Evolutionary conservation across 2,888 invertebrate genomes (phyloP), one percentile per base, ranked within the genome.

Genomic region (Endomychus coccineus): DNA sequence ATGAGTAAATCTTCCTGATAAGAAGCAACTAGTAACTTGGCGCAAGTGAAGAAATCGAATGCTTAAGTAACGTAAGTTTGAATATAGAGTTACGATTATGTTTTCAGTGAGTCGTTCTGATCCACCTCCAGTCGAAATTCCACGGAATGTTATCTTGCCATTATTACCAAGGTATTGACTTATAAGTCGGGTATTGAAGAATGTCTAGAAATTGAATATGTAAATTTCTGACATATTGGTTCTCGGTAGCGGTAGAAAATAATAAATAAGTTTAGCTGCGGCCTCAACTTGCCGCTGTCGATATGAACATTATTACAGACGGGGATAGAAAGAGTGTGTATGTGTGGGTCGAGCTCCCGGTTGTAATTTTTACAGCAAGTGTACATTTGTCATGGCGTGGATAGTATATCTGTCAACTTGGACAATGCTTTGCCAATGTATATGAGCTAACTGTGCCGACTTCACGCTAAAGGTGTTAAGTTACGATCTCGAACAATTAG

Each of bases 401-500:
- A 46, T 49, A 53, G 57, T 61, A 61, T 62, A 57, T 62, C 60
- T 61, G 61, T 61, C 62, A 56, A 48, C 49, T 36, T 42, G 50
- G 51, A 59, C 59, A 61, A 60, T 59, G 49, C 55, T 41, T 44
- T 49, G 51, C 48, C 49, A 48, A 54, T 54, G 51, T 52, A 53
- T 55, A 56, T 51, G 54, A 52, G 52, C 49, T 45, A 43, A 45
- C 42, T 44, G 44, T 49, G 52, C 57, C 54, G 57, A 55, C 57
- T 57, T 51, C 49, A 43, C 59, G 50, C 59, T 51, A 13, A 53
- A 59, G 58, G 62, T 62, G 61, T 60, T 61, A 61, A 62, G 55
- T 62, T 62, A 62, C 58, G 59, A 56, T 52, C 49, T 46, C 44
- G 54, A 55, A 59, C 59, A 62, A 62, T 62, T 62, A 62, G 58